Base-by-base conservation (phyloP, 2,797 vertebrate species). In the Erithacus rubecula region DNA sequence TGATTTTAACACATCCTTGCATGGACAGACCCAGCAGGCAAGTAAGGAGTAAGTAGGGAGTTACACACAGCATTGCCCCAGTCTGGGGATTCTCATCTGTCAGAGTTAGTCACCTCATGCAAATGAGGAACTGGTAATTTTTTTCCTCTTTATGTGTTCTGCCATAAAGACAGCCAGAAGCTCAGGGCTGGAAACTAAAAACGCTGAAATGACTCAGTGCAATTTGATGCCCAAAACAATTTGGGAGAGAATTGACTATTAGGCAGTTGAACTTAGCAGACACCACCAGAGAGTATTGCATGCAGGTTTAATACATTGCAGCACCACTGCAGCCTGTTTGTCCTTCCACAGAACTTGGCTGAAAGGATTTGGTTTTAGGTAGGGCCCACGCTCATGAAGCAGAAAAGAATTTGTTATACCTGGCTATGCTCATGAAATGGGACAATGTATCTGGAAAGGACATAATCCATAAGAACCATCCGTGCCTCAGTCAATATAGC, bases 141-240 rank as follows among this genome's bases (percentile, higher is more conserved):
- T 30, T 88, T 84, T 93, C 89, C 75, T 77, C 60, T 36, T 64
- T 55, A 68, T 77, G 71, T 70, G 71, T 63, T 93, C 91, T 95
- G 89, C 91, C 39, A 41, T 71, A 71, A 82, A 72, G 63, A 39
- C 44, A 70, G 53, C 49, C 53, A 77, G 85, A 87, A 93, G 39
- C 52, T 88, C 44, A 70, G 74, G 52, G 43, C 52, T 58, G 29
- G 49, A 84, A 85, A 88, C 41, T 58, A 46, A 51, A 74, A 51
- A 53, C 20, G 49, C 52, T 30, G 26, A n/a, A 86, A 81, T 70
- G 52, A 93, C 55, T 93, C 87, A 93, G 86, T 77, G 90, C 86
- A 92, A 56, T 68, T 37, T 82, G 67, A 74, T 68, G 58, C 83
- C 63, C 83, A 71, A 72, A 78, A 75, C 43, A 72, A 70, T 55